phyloP scores from a whole-genome alignment of 1,140 invertebrate species.

The Trichonephila inaurata region DNA sequence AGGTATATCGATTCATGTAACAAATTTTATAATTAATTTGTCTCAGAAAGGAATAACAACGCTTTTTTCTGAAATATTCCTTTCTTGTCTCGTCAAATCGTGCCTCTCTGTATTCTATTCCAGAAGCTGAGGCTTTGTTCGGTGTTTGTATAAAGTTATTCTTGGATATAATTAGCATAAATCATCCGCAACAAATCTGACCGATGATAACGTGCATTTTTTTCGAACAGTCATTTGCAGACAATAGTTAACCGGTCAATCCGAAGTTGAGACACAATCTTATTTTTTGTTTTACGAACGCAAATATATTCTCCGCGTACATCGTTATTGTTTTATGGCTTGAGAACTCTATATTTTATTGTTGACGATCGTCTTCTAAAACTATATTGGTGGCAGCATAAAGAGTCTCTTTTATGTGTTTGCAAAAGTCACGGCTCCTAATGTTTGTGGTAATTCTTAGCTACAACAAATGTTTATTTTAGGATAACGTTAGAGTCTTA shows the following conservation, averaged over 20 bases:
- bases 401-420: background rate
- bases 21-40: too few relatives aligned
- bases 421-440: too few relatives aligned
- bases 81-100: too few relatives aligned
- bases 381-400: background rate
- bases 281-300: background rate
- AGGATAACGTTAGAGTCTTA: too few relatives aligned
- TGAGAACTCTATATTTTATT: background rate
- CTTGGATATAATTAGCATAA: background rate
- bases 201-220: background rate
- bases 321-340: background rate
- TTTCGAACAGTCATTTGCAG: background rate
- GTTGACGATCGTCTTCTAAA: background rate
- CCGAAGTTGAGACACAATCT: background rate
- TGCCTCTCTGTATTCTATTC: too few relatives aligned
- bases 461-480: too few relatives aligned
- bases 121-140: background rate
- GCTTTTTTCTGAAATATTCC: too few relatives aligned
- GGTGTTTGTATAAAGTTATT: background rate
- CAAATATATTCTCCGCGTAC: background rate
- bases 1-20: too few relatives aligned
- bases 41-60: too few relatives aligned
- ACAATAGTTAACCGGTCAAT: conserved; percentile 9
- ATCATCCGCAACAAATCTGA: background rate
- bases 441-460: too few relatives aligned